Conservation (phyloP, 1,140 invertebrate species). For the Pachypeltis micranthus region DNA sequence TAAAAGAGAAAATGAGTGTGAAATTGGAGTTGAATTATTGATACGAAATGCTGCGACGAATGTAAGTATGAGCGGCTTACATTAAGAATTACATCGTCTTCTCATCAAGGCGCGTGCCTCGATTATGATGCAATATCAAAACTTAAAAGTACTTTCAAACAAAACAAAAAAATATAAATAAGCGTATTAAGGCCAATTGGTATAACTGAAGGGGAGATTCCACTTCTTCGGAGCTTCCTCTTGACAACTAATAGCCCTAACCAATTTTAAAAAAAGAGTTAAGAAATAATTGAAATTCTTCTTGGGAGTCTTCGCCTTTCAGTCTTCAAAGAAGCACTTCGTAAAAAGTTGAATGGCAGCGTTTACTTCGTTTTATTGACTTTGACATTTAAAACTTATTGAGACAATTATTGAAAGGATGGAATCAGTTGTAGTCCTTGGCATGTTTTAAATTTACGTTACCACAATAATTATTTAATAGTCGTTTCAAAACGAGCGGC, state of each 20-base stretch:
- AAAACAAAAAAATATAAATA: too few relatives aligned
- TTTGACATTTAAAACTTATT: too few relatives aligned
- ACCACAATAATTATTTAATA: too few relatives aligned
- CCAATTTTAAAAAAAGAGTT: background rate
- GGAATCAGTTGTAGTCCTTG: too few relatives aligned
- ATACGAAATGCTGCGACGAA: background rate
- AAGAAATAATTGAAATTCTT: background rate
- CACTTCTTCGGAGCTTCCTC: background rate
- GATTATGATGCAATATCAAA: background rate
- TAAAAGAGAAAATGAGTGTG: slow-evolving; percentile 19
- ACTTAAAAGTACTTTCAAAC: background rate
- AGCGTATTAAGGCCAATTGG: background rate
- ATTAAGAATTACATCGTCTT: background rate
- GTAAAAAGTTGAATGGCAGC: too few relatives aligned
- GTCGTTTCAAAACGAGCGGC: too few relatives aligned
- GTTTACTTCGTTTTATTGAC: too few relatives aligned
- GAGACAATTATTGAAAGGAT: too few relatives aligned
- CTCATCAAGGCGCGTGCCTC: background rate
- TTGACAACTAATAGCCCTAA: background rate
- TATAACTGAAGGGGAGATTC: background rate
- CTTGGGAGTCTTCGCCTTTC: background rate
- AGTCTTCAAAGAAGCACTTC: slow-evolving; percentile 4
- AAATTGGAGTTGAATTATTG: background rate
- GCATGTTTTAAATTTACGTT: too few relatives aligned
- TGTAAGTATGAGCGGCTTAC: background rate